Conservation (phyloP, 2,797 vertebrate species). For the Smutsia temminckii region DNA sequence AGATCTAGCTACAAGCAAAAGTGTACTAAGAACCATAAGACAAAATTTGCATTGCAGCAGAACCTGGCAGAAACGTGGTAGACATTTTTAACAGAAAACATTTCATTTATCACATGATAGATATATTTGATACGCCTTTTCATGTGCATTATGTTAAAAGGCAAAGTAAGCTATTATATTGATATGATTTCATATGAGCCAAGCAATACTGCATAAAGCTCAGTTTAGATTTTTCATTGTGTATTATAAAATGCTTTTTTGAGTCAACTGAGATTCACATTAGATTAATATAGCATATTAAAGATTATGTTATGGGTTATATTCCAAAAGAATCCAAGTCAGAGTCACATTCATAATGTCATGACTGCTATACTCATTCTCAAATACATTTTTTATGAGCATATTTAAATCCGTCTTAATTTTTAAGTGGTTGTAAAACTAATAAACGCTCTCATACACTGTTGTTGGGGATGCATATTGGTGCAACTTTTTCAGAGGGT, state of each 20-base stretch:
- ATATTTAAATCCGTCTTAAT: background rate
- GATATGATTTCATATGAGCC: background rate
- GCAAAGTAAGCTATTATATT: background rate
- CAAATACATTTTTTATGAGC: background rate
- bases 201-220: background rate
- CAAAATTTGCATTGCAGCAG: constrained; percentile 70
- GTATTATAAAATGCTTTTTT: constrained; percentile 18
- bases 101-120: constrained; percentile 37
- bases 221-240: background rate
- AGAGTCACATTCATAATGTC: background rate
- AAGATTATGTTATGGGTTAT: background rate
- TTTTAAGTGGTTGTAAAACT: constrained; percentile 32
- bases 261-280: constrained; percentile 4
- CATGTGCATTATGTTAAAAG: background rate
- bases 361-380: background rate
- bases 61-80: constrained; percentile 26
- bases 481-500: background rate
- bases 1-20: constrained; percentile 85
- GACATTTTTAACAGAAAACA: constrained; percentile 49
- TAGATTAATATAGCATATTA: constrained; percentile 12
- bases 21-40: constrained; percentile 77
- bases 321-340: constrained; percentile 37
- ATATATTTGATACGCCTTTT: constrained; percentile 38
- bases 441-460: background rate
- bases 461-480: background rate